Conservation (phyloP, 1,140 invertebrate species). For the Acromyrmex heyeri region DNA sequence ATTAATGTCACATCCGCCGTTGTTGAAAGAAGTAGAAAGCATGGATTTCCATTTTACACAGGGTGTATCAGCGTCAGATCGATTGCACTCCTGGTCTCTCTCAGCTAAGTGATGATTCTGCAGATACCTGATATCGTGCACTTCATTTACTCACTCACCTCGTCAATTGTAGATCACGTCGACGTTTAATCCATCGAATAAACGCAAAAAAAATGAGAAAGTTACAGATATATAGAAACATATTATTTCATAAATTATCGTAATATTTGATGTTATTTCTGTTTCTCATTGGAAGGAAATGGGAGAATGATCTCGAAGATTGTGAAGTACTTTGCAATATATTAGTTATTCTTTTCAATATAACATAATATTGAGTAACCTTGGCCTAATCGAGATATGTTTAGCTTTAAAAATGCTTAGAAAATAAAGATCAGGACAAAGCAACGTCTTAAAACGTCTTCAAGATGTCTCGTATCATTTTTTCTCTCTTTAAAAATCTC, state of each 20-base stretch:
- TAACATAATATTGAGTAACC: too few relatives aligned
- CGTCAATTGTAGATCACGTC: not conserved
- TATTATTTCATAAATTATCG: not conserved
- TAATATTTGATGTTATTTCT: not conserved
- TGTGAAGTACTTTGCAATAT: not conserved
- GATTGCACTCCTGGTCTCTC: not conserved
- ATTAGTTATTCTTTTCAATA: not conserved
- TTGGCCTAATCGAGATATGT: too few relatives aligned
- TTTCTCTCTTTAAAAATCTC: too few relatives aligned
- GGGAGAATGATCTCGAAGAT: not conserved
- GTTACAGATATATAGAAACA: not conserved
- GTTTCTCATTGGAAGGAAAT: not conserved
- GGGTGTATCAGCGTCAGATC: constrained; percentile 58
- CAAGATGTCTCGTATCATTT: too few relatives aligned
- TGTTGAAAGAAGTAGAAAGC: constrained; percentile 58
- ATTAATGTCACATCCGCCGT: constrained; percentile 74
- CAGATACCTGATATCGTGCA: not conserved
- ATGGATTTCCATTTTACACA: constrained; percentile 61
- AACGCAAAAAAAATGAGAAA: not conserved
- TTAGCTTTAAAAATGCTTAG: too few relatives aligned
- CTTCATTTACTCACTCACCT: not conserved
- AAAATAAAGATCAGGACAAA: too few relatives aligned
- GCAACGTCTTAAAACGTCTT: too few relatives aligned
- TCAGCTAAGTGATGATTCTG: constrained; percentile 37
- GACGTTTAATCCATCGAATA: not conserved